phyloP scores from a whole-genome alignment of 1,140 invertebrate species.

The Papilio helenus region DNA sequence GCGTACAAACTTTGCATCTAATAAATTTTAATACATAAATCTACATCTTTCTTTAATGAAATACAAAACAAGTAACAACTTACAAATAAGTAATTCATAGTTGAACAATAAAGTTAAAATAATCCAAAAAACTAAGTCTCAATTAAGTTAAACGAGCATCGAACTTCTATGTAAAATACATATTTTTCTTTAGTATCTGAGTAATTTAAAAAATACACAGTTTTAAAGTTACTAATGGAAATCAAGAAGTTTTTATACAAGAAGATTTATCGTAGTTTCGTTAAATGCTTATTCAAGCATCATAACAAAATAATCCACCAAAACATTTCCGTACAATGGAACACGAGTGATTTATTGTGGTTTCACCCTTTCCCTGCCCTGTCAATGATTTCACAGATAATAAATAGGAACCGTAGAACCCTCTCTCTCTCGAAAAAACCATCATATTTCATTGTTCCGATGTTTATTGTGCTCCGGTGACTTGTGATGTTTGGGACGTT shows the following conservation, averaged over 20 bases:
- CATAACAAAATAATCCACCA: background rate
- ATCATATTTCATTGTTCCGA: background rate
- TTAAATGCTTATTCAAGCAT: background rate
- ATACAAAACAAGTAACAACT: background rate
- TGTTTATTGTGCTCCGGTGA: background rate
- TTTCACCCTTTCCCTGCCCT: background rate
- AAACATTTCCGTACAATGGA: background rate
- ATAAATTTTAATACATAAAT: background rate
- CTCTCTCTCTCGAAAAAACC: background rate
- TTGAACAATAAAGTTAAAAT: background rate
- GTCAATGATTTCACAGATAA: slow-evolving; percentile 1
- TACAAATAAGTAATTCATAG: background rate
- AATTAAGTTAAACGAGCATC: background rate
- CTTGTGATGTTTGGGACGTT: background rate
- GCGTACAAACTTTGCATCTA: background rate
- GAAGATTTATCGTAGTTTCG: background rate
- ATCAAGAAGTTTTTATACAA: too few species aligned
- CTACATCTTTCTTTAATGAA: background rate
- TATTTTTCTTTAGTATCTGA: background rate
- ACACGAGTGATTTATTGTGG: background rate
- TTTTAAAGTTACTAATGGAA: background rate
- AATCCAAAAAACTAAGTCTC: background rate
- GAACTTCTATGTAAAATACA: background rate
- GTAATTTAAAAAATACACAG: background rate
- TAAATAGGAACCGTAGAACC: background rate